Base-by-base conservation (phyloP, 2,113 vertebrate species). In the Collichthys lucidus region DNA sequence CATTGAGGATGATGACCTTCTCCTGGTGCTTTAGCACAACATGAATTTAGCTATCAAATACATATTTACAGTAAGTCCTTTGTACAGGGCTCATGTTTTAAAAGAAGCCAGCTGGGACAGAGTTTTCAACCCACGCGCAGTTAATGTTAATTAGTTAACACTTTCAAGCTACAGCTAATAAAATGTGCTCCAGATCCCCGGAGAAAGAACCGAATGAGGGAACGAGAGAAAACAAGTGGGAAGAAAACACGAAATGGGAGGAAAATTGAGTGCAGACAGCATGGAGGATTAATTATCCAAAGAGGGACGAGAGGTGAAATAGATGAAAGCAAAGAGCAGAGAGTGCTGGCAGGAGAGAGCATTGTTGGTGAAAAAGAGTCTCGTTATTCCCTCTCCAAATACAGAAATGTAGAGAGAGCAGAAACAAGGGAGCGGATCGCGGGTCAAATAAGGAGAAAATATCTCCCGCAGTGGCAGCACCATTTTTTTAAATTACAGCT, bases 261-360 rank as follows among this genome's bases (percentile, higher is more conserved):
- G 55, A 35, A 74, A 80, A 79, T n/a, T 69, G 70, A 52, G 68
- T 4, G 15, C 79, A 19, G 31, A 53, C 75, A 82, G 78, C 40
- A 20, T 24, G 70, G 75, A 75, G 68, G 69, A 86, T 89, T 96
- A 97, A 95, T 97, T 96, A 97, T 93, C 96, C 96, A 49, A 0
- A 4, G 68, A 79, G 57, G 60, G 63, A 82, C 15, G 3, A 22
- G 65, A 89, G 68, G 73, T 87, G 84, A 82, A 61, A 52, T 0
- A 86, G 77, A 88, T 79, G 67, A 79, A 82, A 83, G 67, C 52
- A 69, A 69, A 53, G 66, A 66, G 70, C 49, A 60, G 68, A 74
- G 50, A 71, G 49, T 16, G 40, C 17, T 24, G 44, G 53, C 1
- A 17, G 50, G 56, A 83, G 78, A 50, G 10, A 29, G 53, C 46